These are phyloP conservation scores for Lasiurus cinereus DNA, from an alignment of 2,113 vertebrate species.

Conservation along the genomic window DNA sequence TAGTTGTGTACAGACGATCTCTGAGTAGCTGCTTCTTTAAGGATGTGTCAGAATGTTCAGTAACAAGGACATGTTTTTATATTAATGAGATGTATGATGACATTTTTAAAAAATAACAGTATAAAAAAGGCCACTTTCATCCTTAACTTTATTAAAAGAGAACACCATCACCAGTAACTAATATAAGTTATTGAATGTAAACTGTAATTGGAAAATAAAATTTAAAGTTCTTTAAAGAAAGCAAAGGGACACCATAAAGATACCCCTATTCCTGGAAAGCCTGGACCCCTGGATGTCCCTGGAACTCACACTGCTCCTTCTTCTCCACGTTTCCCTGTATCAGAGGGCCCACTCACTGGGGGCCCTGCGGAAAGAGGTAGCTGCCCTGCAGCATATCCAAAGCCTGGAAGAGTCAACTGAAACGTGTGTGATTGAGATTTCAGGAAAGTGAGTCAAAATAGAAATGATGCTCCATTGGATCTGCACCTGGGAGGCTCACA, in stretches of 20 bases:
- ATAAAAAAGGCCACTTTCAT: not conserved
- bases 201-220: not conserved
- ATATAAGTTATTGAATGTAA: not conserved
- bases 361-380: not conserved
- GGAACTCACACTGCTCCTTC: not conserved
- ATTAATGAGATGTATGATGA: not conserved
- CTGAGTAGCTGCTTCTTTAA: constrained; percentile 14
- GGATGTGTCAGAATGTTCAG: not conserved
- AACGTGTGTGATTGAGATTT: not conserved
- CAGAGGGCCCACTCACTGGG: not conserved
- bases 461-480: not conserved
- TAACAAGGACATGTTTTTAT: not conserved
- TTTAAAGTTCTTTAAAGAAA: not conserved
- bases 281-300: not conserved
- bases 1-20: not conserved
- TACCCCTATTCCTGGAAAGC: not conserved
- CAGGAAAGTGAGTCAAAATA: constrained; percentile 10
- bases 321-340: not conserved
- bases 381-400: not conserved
- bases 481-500: constrained; percentile 4
- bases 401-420: constrained; percentile 30
- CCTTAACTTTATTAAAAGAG: constrained; percentile 35
- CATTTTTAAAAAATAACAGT: not conserved
- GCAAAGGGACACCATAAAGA: not conserved
- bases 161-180: not conserved